Evolutionary conservation across 2,888 invertebrate genomes (phyloP).

Genomic region (Salpingus planirostris): DNA sequence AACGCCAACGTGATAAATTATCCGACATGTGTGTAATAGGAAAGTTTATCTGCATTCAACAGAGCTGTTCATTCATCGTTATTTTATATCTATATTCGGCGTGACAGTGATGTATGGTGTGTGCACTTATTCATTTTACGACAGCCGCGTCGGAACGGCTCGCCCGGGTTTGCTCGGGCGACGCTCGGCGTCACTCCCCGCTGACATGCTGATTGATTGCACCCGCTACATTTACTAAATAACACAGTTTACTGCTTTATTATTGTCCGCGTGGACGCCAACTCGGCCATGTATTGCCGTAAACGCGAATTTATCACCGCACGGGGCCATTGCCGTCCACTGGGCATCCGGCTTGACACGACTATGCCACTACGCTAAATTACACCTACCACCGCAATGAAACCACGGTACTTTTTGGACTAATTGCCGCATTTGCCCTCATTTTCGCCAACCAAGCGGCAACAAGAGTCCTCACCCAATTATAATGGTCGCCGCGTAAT

Average conservation of each 20-base stretch:
- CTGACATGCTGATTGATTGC: slow-evolving; percentile 41
- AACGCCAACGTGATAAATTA: slow-evolving; percentile 40
- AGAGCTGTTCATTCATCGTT: slow-evolving; percentile 43
- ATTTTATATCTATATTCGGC: slow-evolving; percentile 43
- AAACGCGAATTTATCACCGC: too few relatives aligned
- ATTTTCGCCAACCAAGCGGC: too few relatives aligned
- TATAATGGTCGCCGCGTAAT: too few relatives aligned
- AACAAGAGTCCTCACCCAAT: too few relatives aligned
- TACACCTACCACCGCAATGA: too few relatives aligned
- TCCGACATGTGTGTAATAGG: slow-evolving; percentile 42
- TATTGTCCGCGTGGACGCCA: slow-evolving; percentile 24
- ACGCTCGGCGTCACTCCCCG: slow-evolving; percentile 36
- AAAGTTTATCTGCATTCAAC: slow-evolving; percentile 43
- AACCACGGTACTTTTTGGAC: too few relatives aligned
- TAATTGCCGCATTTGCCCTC: too few relatives aligned
- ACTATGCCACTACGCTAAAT: too few relatives aligned
- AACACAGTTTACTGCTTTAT: slow-evolving; percentile 40
- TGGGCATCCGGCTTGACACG: too few relatives aligned
- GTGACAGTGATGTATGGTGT: slow-evolving; percentile 44
- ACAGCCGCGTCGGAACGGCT: slow-evolving; percentile 34
- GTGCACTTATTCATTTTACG: slow-evolving; percentile 43
- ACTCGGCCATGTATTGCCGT: slow-evolving; percentile 3
- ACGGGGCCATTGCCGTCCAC: too few relatives aligned
- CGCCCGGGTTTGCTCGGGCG: slow-evolving; percentile 27
- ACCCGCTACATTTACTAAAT: slow-evolving; percentile 39